These are phyloP conservation scores for Meteorus sp. DNA, from an alignment of 1,140 invertebrate genomes.

Conservation along the genomic window DNA sequence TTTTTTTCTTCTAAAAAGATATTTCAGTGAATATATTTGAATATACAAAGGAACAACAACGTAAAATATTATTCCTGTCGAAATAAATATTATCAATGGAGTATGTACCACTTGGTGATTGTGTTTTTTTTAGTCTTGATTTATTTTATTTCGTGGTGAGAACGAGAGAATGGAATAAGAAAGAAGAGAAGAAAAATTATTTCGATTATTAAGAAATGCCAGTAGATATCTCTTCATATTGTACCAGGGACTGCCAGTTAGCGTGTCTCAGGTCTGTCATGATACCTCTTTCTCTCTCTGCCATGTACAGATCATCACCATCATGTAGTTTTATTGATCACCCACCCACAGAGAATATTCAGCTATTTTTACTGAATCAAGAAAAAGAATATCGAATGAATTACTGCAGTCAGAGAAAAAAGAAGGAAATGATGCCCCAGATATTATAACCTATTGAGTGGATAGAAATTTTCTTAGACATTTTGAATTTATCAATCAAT, in stretches of 20 bases:
- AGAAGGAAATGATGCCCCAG: too few relatives aligned
- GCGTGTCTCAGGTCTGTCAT: slow-evolving; percentile 32
- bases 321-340: slow-evolving; percentile 17
- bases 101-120: slow-evolving; percentile 9
- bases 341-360: background rate
- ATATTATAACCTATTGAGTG: too few relatives aligned
- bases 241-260: slow-evolving; percentile 37
- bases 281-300: slow-evolving; percentile 27
- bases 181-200: background rate
- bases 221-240: slow-evolving; percentile 26
- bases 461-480: too few relatives aligned
- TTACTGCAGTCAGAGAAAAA: too few relatives aligned
- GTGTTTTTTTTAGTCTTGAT: too few relatives aligned
- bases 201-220: background rate
- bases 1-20: too few relatives aligned
- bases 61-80: background rate
- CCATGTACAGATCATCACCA: slow-evolving; percentile 41
- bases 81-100: background rate
- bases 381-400: too few relatives aligned
- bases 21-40: too few relatives aligned
- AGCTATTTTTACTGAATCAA: background rate
- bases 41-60: background rate
- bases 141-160: too few relatives aligned
- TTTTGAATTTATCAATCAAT: too few relatives aligned
- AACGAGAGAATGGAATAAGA: slow-evolving; percentile 10